Evolutionary conservation across 2,888 invertebrate genomes (phyloP).

Genomic region (Caenorhabditis virilis): DNA sequence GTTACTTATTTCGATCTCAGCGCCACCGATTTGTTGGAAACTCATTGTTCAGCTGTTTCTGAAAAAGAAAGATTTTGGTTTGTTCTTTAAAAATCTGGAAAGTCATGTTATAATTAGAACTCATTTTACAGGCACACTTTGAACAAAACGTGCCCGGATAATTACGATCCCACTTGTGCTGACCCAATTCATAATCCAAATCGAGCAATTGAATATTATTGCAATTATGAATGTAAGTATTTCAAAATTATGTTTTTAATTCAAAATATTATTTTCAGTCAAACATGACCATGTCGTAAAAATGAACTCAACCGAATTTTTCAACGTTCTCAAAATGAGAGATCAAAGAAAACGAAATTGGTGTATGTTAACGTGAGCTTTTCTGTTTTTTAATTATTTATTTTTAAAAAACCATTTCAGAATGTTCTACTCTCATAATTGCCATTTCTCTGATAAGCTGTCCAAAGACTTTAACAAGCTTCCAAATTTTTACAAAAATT

Average conservation of each 20-base stretch:
- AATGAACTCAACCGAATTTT: slow-evolving; percentile 15
- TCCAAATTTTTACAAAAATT: slow-evolving; percentile 82
- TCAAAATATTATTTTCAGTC: slow-evolving; percentile 11
- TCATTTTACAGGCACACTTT: too few species aligned
- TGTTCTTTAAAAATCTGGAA: too few species aligned
- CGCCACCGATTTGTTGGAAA: too few species aligned
- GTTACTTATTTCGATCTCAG: too few species aligned
- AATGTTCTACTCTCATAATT: slow-evolving; percentile 83
- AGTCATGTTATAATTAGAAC: too few species aligned
- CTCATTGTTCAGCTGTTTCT: too few species aligned
- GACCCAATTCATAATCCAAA: slow-evolving; percentile 21
- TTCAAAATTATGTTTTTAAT: neutral
- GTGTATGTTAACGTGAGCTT: slow-evolving; percentile 34
- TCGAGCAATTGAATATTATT: slow-evolving; percentile 19
- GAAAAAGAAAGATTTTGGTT: too few species aligned
- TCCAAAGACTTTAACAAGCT: slow-evolving; percentile 89
- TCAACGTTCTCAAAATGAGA: slow-evolving; percentile 20
- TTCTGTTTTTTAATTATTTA: neutral
- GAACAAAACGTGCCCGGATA: slow-evolving; percentile 11
- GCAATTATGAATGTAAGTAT: slow-evolving; percentile 14
- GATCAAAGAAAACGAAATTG: slow-evolving; percentile 22
- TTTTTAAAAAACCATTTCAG: slow-evolving; percentile 22
- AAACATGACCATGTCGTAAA: slow-evolving; percentile 3
- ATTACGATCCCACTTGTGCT: slow-evolving; percentile 16
- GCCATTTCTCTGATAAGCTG: slow-evolving; percentile 86